A percentile compares a stretch with the other conserved stretches of the same genome.
These are phyloP conservation scores for Meriones psammophilus DNA, from an alignment of 2,797 vertebrate species.

Conservation along the genomic window DNA sequence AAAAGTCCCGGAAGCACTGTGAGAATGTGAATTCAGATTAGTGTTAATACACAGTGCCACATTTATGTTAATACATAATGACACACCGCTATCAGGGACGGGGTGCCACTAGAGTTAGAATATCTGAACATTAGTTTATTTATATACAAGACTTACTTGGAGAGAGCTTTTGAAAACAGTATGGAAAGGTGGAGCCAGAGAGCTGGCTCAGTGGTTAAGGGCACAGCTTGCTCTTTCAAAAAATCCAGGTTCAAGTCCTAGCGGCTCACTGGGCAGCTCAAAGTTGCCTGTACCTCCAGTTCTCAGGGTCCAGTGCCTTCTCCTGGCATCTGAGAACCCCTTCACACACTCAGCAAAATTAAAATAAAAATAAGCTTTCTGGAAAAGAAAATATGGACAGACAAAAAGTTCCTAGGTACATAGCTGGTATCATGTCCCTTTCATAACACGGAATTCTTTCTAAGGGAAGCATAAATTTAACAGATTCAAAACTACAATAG, in stretches of 20 bases:
- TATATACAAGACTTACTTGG: not conserved
- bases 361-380: not conserved
- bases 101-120: not conserved
- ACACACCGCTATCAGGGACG: too few species aligned
- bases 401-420: not conserved
- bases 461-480: not conserved
- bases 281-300: not conserved
- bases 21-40: not conserved
- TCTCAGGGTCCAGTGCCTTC: not conserved
- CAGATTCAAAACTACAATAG: constrained; percentile 6
- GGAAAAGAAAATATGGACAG: not conserved
- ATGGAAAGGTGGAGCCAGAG: not conserved
- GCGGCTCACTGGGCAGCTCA: too few species aligned
- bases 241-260: not conserved
- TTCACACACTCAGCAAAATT: not conserved
- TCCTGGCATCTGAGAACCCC: not conserved
- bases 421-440: not conserved
- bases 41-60: not conserved
- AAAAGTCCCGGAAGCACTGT: not conserved
- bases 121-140: not conserved
- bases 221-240: not conserved
- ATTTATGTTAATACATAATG: too few species aligned
- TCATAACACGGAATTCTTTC: not conserved
- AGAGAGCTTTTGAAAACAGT: not conserved
- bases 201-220: not conserved